These are phyloP conservation scores for Ichneumoninae sp. DNA, from an alignment of 2,888 invertebrate genomes.

Conservation along the genomic window DNA sequence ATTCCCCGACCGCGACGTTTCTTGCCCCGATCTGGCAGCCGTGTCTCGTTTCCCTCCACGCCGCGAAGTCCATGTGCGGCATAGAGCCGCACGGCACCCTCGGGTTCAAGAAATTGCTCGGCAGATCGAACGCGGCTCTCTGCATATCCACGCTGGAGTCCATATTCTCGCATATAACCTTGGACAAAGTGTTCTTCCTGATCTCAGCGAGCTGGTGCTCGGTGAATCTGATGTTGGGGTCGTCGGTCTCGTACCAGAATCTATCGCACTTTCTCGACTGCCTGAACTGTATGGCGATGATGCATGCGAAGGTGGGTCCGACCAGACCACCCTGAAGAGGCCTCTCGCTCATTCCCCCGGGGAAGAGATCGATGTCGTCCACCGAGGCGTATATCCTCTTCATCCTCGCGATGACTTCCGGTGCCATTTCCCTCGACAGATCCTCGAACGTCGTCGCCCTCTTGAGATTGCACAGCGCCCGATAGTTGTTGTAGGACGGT, in stretches of 20 bases:
- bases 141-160: constrained; percentile 94
- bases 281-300: constrained; percentile 97
- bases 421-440: constrained; percentile 93
- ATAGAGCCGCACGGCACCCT: constrained; percentile 93
- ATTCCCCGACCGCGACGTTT: constrained; percentile 92
- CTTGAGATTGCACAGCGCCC: constrained; percentile 95
- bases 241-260: constrained; percentile 97
- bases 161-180: constrained; percentile 95
- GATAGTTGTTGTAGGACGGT: constrained; percentile 95
- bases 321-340: constrained; percentile 95
- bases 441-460: constrained; percentile 94
- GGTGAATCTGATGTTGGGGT: constrained; percentile 91
- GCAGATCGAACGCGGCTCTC: constrained; percentile 94
- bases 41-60: constrained; percentile 93
- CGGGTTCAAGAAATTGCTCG: constrained; percentile 96
- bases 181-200: constrained; percentile 93
- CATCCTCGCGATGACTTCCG: constrained; percentile 91
- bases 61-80: constrained; percentile 91
- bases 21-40: constrained; percentile 93
- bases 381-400: constrained; percentile 94
- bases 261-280: constrained; percentile 96
- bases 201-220: constrained; percentile 95
- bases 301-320: constrained; percentile 97
- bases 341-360: constrained; percentile 96
- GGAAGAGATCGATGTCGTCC: constrained; percentile 98